These are phyloP conservation scores for Conus betulinus DNA, from an alignment of 1,140 invertebrate genomes.

Conservation along the genomic window DNA sequence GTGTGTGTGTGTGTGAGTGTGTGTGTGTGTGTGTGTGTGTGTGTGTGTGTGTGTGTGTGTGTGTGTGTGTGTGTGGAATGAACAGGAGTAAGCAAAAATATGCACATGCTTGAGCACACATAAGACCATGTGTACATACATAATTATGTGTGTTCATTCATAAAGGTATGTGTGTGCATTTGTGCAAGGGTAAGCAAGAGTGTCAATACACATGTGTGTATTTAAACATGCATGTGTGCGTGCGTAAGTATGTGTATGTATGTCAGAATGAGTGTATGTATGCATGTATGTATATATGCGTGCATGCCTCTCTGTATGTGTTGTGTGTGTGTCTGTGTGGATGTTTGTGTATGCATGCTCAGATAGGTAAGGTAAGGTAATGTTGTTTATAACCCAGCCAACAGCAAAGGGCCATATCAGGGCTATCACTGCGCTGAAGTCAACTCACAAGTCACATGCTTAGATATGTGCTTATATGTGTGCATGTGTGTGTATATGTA, in stretches of 20 bases:
- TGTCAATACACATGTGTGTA: background rate
- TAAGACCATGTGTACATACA: background rate
- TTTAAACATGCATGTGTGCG: background rate
- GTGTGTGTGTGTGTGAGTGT: background rate
- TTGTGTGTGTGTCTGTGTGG: too few species aligned
- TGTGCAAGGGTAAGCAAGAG: background rate
- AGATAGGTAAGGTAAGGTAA: too few species aligned
- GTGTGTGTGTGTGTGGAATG: too few species aligned
- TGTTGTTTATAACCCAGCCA: too few species aligned
- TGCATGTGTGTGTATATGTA: too few species aligned
- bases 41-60: background rate
- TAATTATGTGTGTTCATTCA: background rate
- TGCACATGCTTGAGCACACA: too few species aligned
- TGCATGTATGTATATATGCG: background rate
- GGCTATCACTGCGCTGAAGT: too few species aligned
- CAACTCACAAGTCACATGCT: background rate
- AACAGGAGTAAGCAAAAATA: too few species aligned
- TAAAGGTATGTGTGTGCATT: background rate
- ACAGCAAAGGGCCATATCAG: too few species aligned
- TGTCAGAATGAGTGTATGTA: background rate
- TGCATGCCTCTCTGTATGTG: background rate
- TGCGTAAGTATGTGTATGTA: background rate
- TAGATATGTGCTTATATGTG: too few species aligned
- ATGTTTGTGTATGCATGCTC: too few species aligned
- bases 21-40: slow-evolving; percentile 12